Base-by-base conservation (phyloP, 2,113 vertebrate genomes). In the Henicopernis longicauda region DNA sequence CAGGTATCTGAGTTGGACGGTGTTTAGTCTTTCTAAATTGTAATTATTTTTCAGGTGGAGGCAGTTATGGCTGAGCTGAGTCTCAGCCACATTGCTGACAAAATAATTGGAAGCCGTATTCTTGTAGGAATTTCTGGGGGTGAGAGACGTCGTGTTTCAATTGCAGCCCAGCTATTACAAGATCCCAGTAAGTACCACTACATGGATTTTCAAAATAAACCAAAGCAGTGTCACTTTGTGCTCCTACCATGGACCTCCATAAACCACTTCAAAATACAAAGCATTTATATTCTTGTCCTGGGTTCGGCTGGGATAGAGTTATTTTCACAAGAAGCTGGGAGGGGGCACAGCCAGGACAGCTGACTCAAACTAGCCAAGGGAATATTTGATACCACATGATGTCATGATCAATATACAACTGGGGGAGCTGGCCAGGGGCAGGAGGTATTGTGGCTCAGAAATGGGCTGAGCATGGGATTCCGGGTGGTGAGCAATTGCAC, bases 81-180 rank as follows among this genome's bases (percentile, higher is more conserved):
- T 63, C 98, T 99, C 91, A 98, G 95, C 82, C 99, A 99, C 4
- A 98, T 99, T 97, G 99, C 99, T 55, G 98, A 98, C 93, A 99
- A 93, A 62, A 97, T 99, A 54, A 99, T 99, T 21, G 99, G 99
- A 93, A 99, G 98, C 52, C 98, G 92, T 7, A 80, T 98, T 77
- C 98, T 98, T 10, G 95, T 97, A 13, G 99, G 99, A 32, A 99
- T 99, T 97, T 99, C 99, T 20, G 98, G 97, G 14, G 99, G 99
- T 2, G 99, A 99, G 97, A 98, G 99, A 87, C 98, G 99, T 44
- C 98, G 99, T 38, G 99, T 99, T 58, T 99, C 99, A 82, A 99
- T 99, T 4, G 99, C 99, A 92, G 98, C 98, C 67, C 99, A 99
- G 95, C 98, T 99, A 34, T 98, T 99, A 77, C 99, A 99, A 97